Percentiles rank a stretch among this genome's conserved stretches.
phyloP scores from a whole-genome alignment of 2,113 vertebrate genomes.

The Furnarius figulus region DNA sequence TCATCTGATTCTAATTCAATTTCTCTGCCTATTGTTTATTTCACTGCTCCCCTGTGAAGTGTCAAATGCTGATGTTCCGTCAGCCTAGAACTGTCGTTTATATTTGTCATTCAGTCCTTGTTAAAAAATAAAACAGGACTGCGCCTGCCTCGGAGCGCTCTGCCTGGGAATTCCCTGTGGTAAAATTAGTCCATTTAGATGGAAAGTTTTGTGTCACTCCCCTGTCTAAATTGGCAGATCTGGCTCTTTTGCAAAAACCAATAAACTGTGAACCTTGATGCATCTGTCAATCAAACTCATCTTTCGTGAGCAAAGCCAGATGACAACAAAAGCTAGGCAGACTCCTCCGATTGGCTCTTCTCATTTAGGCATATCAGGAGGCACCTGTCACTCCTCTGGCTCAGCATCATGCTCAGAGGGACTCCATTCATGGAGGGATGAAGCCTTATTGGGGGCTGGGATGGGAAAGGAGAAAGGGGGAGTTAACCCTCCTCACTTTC shows the following conservation, averaged over 20 bases:
- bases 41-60: constrained; percentile 88
- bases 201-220: constrained; percentile 94
- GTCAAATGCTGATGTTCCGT: constrained; percentile 87
- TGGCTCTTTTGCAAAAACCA: constrained; percentile 90
- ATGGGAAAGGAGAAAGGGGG: constrained; percentile 18
- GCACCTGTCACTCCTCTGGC: constrained; percentile 84
- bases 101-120: constrained; percentile 93
- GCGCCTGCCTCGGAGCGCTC: constrained; percentile 79
- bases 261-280: constrained; percentile 93
- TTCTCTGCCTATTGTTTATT: constrained; percentile 88
- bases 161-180: constrained; percentile 90
- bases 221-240: constrained; percentile 94
- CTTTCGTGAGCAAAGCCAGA: constrained; percentile 84
- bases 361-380: constrained; percentile 91
- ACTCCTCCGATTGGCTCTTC: constrained; percentile 81
- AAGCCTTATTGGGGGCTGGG: constrained; percentile 51
- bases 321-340: constrained; percentile 84
- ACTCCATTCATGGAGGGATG: constrained; percentile 61
- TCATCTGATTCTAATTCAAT: constrained; percentile 85
- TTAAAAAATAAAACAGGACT: constrained; percentile 85
- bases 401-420: constrained; percentile 70
- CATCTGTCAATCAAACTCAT: constrained; percentile 90
- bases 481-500: constrained; percentile 43
- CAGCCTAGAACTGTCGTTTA: constrained; percentile 86
- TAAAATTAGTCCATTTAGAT: constrained; percentile 93